A percentile compares a stretch with the other conserved stretches of the same genome.
phyloP scores from a whole-genome alignment of 2,888 invertebrate species.

The Deladenus siricidicola region DNA sequence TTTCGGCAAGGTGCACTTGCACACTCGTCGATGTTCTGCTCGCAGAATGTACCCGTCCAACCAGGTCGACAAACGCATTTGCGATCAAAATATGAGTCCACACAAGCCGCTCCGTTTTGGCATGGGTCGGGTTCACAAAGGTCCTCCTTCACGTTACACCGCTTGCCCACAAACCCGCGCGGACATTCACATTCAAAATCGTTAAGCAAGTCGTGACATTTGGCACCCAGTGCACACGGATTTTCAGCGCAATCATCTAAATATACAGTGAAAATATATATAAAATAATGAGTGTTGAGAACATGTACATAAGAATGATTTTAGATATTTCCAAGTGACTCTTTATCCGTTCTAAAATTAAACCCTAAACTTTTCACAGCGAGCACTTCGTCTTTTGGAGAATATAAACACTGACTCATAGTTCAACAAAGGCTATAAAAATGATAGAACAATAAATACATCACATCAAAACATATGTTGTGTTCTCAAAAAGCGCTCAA shows the following conservation, averaged over 20 bases:
- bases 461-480: too few relatives aligned
- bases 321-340: too few relatives aligned
- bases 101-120: conserved; percentile 64
- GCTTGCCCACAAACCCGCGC: conserved; percentile 84
- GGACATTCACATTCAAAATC: conserved; percentile 90
- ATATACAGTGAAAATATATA: too few relatives aligned
- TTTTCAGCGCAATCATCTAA: conserved; percentile 80
- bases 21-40: conserved; percentile 71
- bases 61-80: conserved; percentile 67
- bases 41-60: conserved; percentile 65
- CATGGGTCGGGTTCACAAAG: conserved; percentile 82
- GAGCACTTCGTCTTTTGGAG: too few relatives aligned
- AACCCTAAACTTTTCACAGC: too few relatives aligned
- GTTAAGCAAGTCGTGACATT: conserved; percentile 84
- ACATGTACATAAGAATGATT: too few relatives aligned
- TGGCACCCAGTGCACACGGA: conserved; percentile 73
- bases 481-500: too few relatives aligned
- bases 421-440: too few relatives aligned
- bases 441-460: too few relatives aligned
- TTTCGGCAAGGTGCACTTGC: conserved; percentile 80
- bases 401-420: too few relatives aligned
- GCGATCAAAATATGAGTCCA: conserved; percentile 73
- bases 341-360: too few relatives aligned
- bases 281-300: too few relatives aligned
- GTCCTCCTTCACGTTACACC: conserved; percentile 89